These are phyloP conservation scores for Micropoecilia bifurca DNA, from an alignment of 2,797 vertebrate species.

Conservation along the genomic window DNA sequence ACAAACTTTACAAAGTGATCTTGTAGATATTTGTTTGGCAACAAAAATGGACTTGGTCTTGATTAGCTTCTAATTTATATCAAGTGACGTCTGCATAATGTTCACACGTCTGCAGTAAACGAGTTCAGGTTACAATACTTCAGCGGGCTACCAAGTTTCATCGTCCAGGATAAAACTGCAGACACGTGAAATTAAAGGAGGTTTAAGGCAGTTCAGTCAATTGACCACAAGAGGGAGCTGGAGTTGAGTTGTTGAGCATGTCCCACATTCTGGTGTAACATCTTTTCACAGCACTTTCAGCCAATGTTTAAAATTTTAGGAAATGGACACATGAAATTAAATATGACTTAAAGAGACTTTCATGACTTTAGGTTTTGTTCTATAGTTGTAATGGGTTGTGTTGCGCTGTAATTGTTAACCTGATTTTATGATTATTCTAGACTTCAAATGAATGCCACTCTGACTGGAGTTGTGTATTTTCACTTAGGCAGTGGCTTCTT, in stretches of 20 bases:
- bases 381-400: neutral
- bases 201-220: conserved; percentile 16
- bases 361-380: neutral
- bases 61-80: neutral
- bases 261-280: conserved; percentile 13
- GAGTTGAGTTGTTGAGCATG: conserved; percentile 26
- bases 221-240: conserved; percentile 64
- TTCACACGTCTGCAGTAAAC: neutral
- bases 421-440: neutral
- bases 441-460: neutral
- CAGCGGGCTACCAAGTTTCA: neutral
- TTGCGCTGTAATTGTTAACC: neutral
- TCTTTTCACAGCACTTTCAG: neutral
- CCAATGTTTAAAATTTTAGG: neutral
- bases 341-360: neutral
- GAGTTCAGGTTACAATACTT: neutral
- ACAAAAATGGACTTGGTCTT: neutral
- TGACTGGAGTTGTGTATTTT: neutral
- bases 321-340: neutral
- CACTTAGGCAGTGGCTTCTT: neutral
- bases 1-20: neutral
- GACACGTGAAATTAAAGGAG: neutral
- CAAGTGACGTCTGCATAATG: neutral
- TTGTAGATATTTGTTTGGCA: too few relatives aligned
- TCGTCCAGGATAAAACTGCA: neutral